Conservation (phyloP, 2,797 vertebrate species). For the Chiloscyllium punctatum region DNA sequence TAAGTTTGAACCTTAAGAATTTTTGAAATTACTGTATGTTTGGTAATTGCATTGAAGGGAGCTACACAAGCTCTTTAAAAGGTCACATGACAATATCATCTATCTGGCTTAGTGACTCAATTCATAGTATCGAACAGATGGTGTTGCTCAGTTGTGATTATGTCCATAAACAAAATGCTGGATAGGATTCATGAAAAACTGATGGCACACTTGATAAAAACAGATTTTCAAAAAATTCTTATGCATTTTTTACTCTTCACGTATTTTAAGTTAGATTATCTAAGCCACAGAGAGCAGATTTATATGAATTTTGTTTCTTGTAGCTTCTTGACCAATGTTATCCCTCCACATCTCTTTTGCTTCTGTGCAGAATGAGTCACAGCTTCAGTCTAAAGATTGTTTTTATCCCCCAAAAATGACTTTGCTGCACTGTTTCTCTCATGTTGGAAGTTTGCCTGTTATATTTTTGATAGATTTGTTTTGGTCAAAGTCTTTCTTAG, state of each 20-base stretch:
- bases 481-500: not conserved
- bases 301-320: not conserved
- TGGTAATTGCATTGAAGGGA: not conserved
- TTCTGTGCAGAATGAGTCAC: not conserved
- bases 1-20: not conserved
- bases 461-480: too few species aligned
- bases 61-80: not conserved
- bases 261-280: not conserved
- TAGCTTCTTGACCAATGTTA: not conserved
- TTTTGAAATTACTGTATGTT: not conserved
- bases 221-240: not conserved
- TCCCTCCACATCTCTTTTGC: not conserved
- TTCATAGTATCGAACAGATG: not conserved
- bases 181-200: conserved; percentile 7
- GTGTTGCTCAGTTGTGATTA: not conserved
- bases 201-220: not conserved
- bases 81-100: not conserved
- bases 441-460: too few species aligned
- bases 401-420: too few species aligned
- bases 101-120: not conserved
- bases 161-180: not conserved
- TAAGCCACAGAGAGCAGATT: not conserved
- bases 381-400: not conserved
- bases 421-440: not conserved
- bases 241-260: not conserved